Conservation (phyloP, 2,888 invertebrate species). For the Anthoptus insignis region DNA sequence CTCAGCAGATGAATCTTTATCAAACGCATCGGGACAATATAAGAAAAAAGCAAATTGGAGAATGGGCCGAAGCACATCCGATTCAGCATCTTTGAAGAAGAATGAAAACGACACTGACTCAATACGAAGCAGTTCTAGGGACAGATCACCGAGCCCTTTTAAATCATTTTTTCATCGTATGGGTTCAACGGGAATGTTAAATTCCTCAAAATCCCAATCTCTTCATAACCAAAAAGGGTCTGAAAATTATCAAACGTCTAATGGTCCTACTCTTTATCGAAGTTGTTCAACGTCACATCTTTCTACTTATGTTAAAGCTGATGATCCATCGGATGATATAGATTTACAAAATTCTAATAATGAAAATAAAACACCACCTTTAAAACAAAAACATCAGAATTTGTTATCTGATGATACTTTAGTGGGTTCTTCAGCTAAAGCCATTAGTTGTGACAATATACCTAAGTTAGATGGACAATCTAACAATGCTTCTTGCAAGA, state of each 20-base stretch:
- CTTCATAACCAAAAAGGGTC: constrained; percentile 70
- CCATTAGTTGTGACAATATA: constrained; percentile 91
- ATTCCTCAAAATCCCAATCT: constrained; percentile 85
- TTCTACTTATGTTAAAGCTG: constrained; percentile 92
- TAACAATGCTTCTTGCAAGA: constrained; percentile 82
- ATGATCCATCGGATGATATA: constrained; percentile 93
- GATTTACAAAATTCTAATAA: constrained; percentile 86
- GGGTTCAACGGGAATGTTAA: constrained; percentile 92
- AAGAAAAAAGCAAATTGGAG: constrained; percentile 87
- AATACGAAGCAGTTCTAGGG: constrained; percentile 79
- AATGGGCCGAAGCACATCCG: constrained; percentile 85
- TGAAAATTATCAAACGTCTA: constrained; percentile 75
- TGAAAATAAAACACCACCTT: constrained; percentile 69
- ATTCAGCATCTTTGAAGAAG: constrained; percentile 76
- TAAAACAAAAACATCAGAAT: constrained; percentile 67
- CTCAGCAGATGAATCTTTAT: constrained; percentile 66
- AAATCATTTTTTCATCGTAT: constrained; percentile 92
- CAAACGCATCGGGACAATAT: constrained; percentile 73
- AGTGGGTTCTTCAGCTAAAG: constrained; percentile 85
- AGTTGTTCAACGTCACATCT: constrained; percentile 93
- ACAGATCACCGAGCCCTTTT: constrained; percentile 89
- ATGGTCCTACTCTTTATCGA: constrained; percentile 87
- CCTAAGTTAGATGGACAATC: constrained; percentile 86
- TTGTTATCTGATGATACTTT: constrained; percentile 71
- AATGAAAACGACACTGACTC: constrained; percentile 79